Evolutionary conservation across 2,888 invertebrate species (phyloP).

Genomic region (Lepidochrysops patricia): DNA sequence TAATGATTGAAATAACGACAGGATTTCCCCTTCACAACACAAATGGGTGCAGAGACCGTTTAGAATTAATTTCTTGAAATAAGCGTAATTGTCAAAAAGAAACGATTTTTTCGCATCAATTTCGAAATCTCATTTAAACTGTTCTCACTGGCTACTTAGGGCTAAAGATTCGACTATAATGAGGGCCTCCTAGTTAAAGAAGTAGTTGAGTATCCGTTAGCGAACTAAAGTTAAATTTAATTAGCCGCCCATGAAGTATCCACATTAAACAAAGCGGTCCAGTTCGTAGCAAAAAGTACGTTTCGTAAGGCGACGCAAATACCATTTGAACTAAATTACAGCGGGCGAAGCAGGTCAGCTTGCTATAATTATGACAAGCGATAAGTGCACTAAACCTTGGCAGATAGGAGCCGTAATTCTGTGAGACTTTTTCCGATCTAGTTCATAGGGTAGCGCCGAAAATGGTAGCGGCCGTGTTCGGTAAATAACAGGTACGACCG

Average conservation of each 20-base stretch:
- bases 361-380: background rate
- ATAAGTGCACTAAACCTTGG: background rate
- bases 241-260: background rate
- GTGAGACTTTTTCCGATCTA: background rate
- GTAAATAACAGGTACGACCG: conserved; percentile 30
- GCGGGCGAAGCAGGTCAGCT: conserved; percentile 5
- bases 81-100: background rate
- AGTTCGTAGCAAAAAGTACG: background rate
- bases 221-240: no score
- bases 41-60: background rate
- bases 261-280: background rate
- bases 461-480: conserved; percentile 34
- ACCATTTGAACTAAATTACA: conserved; percentile 4
- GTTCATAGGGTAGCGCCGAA: conserved; percentile 31
- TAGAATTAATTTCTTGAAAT: background rate
- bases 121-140: no score
- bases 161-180: no score
- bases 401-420: conserved; percentile 3
- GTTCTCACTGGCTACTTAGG: no score
- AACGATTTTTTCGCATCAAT: no score
- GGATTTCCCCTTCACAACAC: background rate
- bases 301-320: conserved; percentile 11
- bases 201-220: no score
- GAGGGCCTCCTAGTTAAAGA: no score
- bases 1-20: background rate